Percentiles rank a stretch among this genome's conserved stretches.
Conservation (phyloP, 2,113 vertebrate species). For the Hipposideros armiger region DNA sequence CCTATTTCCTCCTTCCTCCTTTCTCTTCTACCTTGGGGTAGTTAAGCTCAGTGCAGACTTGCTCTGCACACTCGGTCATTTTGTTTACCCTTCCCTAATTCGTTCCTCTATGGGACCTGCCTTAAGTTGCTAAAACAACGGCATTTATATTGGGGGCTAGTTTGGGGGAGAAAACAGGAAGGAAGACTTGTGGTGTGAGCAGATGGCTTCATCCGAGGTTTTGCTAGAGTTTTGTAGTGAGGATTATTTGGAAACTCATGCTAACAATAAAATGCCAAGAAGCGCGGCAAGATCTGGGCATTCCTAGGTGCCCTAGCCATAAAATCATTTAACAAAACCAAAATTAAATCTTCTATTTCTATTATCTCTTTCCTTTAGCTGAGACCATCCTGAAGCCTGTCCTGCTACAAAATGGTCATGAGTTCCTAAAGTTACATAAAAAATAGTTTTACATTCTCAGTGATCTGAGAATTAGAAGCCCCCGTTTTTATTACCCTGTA, state of each 20-base stretch:
- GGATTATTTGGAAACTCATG: neutral
- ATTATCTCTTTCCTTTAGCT: neutral
- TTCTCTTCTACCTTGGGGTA: neutral
- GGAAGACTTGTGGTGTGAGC: neutral
- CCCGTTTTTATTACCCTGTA: neutral
- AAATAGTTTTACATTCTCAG: constrained; percentile 39
- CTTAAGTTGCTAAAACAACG: neutral
- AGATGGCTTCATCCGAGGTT: constrained; percentile 1
- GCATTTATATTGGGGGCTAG: neutral
- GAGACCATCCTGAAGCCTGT: neutral
- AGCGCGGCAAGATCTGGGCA: neutral
- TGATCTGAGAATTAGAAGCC: neutral
- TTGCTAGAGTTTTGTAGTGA: neutral
- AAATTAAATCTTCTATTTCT: constrained; percentile 50
- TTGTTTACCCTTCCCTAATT: neutral
- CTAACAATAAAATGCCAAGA: neutral
- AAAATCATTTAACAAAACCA: constrained; percentile 34
- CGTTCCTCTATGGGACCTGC: neutral
- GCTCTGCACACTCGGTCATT: neutral
- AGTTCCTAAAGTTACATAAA: neutral
- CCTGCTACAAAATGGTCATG: neutral
- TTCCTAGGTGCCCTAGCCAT: neutral
- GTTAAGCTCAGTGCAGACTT: neutral
- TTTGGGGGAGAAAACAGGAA: neutral
- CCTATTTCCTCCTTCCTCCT: neutral